Evolutionary conservation across 2,888 invertebrate species (phyloP).

Genomic region (Drosophila subsilvestris): DNA sequence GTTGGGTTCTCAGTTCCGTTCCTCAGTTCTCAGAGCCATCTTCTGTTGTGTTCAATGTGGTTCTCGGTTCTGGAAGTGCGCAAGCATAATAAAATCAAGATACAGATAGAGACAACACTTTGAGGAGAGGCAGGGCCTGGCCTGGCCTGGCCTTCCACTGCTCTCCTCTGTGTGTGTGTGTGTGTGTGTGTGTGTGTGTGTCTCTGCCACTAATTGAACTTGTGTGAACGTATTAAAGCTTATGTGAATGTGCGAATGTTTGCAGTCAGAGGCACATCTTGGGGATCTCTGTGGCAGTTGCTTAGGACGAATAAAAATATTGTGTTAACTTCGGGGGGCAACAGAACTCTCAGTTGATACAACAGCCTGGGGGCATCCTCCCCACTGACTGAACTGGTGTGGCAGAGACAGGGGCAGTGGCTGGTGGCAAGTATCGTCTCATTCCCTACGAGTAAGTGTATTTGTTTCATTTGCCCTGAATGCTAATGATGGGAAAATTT

Average conservation of each 20-base stretch:
- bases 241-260: conserved; percentile 68
- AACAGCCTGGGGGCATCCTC: conserved; percentile 37
- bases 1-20: not conserved
- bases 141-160: not conserved
- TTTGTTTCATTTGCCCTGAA: conserved; percentile 79
- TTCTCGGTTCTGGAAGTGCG: conserved; percentile 63
- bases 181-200: conserved; percentile 1
- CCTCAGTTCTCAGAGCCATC: too few relatives aligned
- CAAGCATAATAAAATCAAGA: conserved; percentile 79
- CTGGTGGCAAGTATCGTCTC: conserved; percentile 44
- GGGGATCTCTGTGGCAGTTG: conserved; percentile 38
- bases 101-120: conserved; percentile 43
- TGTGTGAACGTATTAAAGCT: conserved; percentile 75
- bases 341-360: conserved; percentile 47
- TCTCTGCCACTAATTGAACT: conserved; percentile 73
- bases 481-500: conserved; percentile 81
- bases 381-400: not conserved
- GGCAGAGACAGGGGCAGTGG: conserved; percentile 35
- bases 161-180: not conserved
- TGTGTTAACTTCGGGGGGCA: conserved; percentile 75
- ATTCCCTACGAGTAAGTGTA: conserved; percentile 64
- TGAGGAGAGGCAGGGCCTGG: conserved; percentile 3
- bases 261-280: conserved; percentile 36
- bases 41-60: conserved; percentile 10
- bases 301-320: conserved; percentile 76